These are phyloP conservation scores for Microtus oregoni DNA, from an alignment of 2,113 vertebrate species.

Conservation along the genomic window DNA sequence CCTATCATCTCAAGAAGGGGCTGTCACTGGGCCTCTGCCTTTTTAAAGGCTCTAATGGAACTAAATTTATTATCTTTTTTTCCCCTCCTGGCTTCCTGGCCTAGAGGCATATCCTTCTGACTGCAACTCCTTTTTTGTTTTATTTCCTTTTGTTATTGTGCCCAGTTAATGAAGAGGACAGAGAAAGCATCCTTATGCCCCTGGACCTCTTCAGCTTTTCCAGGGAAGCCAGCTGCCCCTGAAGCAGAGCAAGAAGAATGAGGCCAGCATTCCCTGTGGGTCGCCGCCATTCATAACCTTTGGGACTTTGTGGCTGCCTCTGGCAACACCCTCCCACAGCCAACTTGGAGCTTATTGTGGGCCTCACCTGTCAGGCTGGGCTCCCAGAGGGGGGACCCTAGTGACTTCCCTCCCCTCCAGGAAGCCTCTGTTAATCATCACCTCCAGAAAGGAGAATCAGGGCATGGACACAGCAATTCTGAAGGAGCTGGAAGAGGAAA, in stretches of 20 bases:
- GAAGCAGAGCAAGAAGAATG: background rate
- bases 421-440: constrained; percentile 66
- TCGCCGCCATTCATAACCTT: background rate
- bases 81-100: background rate
- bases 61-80: constrained; percentile 32
- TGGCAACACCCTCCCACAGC: background rate
- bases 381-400: background rate
- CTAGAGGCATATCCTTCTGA: background rate
- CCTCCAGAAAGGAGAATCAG: constrained; percentile 62
- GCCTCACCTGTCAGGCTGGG: background rate
- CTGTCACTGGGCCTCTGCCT: background rate
- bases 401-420: background rate
- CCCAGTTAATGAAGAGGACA: background rate
- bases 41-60: background rate
- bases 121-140: background rate
- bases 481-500: constrained; percentile 45
- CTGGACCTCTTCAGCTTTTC: background rate
- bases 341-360: background rate
- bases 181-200: background rate
- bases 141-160: background rate
- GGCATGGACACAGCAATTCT: constrained; percentile 42
- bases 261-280: background rate
- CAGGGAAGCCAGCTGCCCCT: background rate
- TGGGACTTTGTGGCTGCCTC: background rate
- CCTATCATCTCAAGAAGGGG: background rate